Base-by-base conservation (phyloP, 2,888 invertebrate species). In the Brachypalpus laphriformis region DNA sequence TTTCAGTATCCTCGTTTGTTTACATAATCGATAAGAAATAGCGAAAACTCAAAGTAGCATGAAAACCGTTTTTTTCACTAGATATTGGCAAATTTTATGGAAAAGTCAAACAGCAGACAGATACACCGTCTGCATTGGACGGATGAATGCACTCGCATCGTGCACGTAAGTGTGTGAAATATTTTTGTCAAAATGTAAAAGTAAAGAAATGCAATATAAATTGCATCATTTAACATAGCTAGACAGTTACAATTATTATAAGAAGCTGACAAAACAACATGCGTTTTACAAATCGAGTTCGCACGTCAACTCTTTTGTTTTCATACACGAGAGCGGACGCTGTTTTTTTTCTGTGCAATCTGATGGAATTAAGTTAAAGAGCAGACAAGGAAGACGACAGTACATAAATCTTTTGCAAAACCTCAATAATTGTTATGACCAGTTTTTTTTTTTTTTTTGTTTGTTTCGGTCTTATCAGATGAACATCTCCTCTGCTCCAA, bases 21-120 rank as follows among this genome's bases (percentile, higher is more conserved):
- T 82, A 72, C 66, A 66, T 82, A 82, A 82, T 72, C 61, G 56
- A 70, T 61, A 59, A 77, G 82, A 82, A 82, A 82, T 78, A 66
- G 65, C 77, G 40, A 82, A 77, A 77, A 82, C 42, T 47, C 78
- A 82, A 72, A 82, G 61, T 18, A 61, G 65, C 82, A 54, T 82
- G 72, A 82, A 82, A 72, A 72, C 71, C 66, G 54, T 56, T 54
- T 16, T 66, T 56, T 54, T 40, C 74, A 76, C 49, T 56, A 45
- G 31, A 45, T n/a, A 54, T 56, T 56, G 54, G 54, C 54, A 56
- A 31, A 31, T 31, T 31, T 25, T 31, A 31, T 31, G 54, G 9
- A 56, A 56, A 40, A 40, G n/a, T n/a, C n/a, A 14, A 25, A 8
- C n/a, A 16, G 28, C 25, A 14, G 14, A 2, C 7, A 25, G 14